These are phyloP conservation scores for Albula goreensis DNA, from an alignment of 2,113 vertebrate species.

Conservation along the genomic window DNA sequence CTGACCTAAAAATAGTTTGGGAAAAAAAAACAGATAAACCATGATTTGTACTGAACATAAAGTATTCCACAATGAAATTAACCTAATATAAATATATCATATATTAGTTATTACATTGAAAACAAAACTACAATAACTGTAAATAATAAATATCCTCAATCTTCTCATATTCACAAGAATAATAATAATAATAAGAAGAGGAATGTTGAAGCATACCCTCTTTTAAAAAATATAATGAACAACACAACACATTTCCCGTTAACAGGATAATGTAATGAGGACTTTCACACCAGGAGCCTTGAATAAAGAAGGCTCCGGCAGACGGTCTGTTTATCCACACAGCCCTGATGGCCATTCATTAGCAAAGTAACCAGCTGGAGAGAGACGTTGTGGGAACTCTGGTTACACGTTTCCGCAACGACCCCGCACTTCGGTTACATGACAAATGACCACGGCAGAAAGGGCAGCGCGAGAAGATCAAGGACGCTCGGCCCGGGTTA, in stretches of 20 bases:
- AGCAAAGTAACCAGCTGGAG: background rate
- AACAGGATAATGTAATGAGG: background rate
- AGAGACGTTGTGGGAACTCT: background rate
- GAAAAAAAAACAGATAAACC: conserved; percentile 22
- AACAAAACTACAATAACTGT: too few species aligned
- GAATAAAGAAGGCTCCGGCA: too few species aligned
- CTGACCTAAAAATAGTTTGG: conserved; percentile 79
- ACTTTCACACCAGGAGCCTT: background rate
- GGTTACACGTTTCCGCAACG: background rate
- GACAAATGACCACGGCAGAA: background rate
- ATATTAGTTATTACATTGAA: too few species aligned
- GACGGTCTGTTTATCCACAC: background rate
- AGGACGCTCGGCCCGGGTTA: background rate
- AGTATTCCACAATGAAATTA: too few species aligned
- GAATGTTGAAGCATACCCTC: too few species aligned
- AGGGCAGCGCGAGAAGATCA: background rate
- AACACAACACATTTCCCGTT: background rate
- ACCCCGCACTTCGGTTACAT: background rate
- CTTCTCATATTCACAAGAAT: too few species aligned
- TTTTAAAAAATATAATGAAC: too few species aligned
- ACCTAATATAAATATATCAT: too few species aligned
- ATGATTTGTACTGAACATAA: background rate
- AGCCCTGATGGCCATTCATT: background rate
- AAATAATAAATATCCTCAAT: too few species aligned
- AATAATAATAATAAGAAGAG: too few species aligned